These are phyloP conservation scores for Drosophila sulfurigaster DNA, from an alignment of 1,140 invertebrate genomes.

Conservation along the genomic window DNA sequence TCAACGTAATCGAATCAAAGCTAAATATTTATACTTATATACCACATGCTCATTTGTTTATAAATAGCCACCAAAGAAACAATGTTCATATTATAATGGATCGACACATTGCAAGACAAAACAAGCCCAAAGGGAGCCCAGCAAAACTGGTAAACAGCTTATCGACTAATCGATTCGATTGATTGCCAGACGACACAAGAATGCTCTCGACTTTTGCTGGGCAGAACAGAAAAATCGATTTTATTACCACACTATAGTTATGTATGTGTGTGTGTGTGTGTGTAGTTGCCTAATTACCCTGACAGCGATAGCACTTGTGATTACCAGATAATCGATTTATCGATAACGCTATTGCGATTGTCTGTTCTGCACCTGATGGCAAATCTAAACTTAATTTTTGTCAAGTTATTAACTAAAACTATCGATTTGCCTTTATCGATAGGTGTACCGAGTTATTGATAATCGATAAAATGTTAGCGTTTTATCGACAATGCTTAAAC, in stretches of 20 bases:
- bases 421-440: too few species aligned
- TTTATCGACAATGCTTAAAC: too few species aligned
- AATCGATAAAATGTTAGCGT: too few species aligned
- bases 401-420: too few species aligned
- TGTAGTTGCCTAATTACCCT: neutral
- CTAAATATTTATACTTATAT: conserved; percentile 7
- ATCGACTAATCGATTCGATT: conserved; percentile 32
- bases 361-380: too few species aligned
- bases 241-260: neutral
- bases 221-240: neutral
- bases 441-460: too few species aligned
- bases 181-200: neutral
- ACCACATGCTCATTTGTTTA: conserved; percentile 2
- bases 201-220: too few species aligned
- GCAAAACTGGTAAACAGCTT: conserved; percentile 10
- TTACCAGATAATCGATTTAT: too few species aligned
- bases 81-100: conserved; percentile 15
- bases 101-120: conserved; percentile 10
- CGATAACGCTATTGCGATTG: too few species aligned
- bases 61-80: conserved; percentile 17
- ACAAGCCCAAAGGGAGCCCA: neutral
- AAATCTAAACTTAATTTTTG: too few species aligned
- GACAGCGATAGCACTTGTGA: too few species aligned
- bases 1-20: conserved; percentile 31
- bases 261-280: too few species aligned